Evolutionary conservation across 2,888 invertebrate species (phyloP), one percentile per base, ranked within the genome.

Genomic region (Clepsis dumicolana): DNA sequence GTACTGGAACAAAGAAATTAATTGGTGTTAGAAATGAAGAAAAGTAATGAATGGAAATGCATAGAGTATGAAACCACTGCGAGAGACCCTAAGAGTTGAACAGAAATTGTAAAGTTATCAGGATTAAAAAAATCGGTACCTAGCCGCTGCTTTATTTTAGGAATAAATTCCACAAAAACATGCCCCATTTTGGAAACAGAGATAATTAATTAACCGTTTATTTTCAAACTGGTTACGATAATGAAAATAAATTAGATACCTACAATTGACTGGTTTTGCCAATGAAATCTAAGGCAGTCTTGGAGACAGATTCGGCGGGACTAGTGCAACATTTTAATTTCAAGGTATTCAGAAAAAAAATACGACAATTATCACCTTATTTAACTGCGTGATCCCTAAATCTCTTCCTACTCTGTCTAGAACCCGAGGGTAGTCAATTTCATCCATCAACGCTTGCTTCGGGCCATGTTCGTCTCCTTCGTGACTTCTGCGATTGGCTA

Each of bases 1-100:
- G 88, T 86, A 82, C 86, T 84, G 87, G 86, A 90, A 93, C 93
- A 92, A 91, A 92, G 91, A 91, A 87, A 92, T 91, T 92, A 92
- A 93, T 91, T 89, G 92, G 92, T 88, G 89, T 90, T 83, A 83
- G 85, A 87, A 91, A 91, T 90, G 90, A 88, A 84, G 83, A 82
- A 81, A 82, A 85, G 83, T 89, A 88, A 91, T 90, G 89, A 90
- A 89, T 88, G 84, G 78, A 77, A 60, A 57, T 64, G 61, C 18
- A 71, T 70, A 88, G 89, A 76, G 79, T 79, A 82, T 12, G 2
- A 14, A 44, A 29, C 1, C 16, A 0, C n/a, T 25, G 16, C 38
- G 50, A 48, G 24, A 21, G 21, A 5, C 21, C 12, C 14, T 21
- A 7, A n/a, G n/a, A n/a, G n/a, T 24, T 48, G 4, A 12, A 21